Conservation (phyloP, 2,888 invertebrate species). For the Copidosoma aretas region DNA sequence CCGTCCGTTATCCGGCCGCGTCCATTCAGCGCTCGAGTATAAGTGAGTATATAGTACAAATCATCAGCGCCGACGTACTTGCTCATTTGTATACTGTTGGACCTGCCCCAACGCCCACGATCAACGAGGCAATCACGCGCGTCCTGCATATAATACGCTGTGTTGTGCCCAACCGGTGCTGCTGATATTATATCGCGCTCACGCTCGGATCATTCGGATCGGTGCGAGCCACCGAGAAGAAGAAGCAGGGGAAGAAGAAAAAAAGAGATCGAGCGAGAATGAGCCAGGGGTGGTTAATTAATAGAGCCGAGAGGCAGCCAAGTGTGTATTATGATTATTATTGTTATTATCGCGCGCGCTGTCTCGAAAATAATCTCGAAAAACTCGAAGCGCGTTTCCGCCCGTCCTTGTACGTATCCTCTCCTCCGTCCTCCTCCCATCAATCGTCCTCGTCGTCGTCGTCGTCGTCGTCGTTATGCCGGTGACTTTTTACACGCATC, state of each 20-base stretch:
- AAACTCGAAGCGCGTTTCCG: neutral
- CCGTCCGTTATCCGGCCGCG: no score
- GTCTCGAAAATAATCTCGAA: neutral
- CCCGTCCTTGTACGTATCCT: neutral
- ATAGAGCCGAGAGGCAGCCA: neutral
- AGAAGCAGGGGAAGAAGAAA: neutral
- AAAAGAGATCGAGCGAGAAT: neutral
- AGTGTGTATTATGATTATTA: no score
- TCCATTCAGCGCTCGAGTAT: no score
- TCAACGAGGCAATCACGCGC: constrained; percentile 61
- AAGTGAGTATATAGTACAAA: no score
- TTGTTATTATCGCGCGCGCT: no score
- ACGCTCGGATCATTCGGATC: neutral
- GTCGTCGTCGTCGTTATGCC: neutral
- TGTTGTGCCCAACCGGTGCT: neutral
- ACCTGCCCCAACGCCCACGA: constrained; percentile 56
- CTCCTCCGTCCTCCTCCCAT: no score
- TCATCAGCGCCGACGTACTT: constrained; percentile 43
- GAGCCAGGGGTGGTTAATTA: neutral
- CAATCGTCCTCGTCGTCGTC: neutral
- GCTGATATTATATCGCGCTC: neutral
- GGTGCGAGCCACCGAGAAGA: no score
- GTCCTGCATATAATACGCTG: constrained; percentile 52
- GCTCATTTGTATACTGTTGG: constrained; percentile 53
- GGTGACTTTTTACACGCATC: neutral